Percentiles rank a stretch among this genome's conserved stretches.
Evolutionary conservation across 1,140 invertebrate species (phyloP).

Genomic region (Drosophila takahashii): DNA sequence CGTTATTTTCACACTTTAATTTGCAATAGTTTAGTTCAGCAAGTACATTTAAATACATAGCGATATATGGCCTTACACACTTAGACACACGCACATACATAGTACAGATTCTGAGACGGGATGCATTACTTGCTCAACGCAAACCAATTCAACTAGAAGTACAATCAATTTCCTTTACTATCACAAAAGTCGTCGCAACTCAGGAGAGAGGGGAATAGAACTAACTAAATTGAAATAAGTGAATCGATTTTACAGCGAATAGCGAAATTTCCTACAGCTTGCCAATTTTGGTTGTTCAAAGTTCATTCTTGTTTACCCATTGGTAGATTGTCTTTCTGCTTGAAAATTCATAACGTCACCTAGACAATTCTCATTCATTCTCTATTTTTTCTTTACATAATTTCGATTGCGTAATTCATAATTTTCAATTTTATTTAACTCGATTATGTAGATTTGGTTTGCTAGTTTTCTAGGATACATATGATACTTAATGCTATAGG

Average conservation of each 20-base stretch:
- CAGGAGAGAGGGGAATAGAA: constrained; percentile 41
- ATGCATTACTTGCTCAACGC: constrained; percentile 42
- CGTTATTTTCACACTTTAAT: constrained; percentile 64
- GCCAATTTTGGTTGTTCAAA: constrained; percentile 35
- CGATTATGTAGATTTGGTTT: constrained; percentile 49
- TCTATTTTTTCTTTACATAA: constrained; percentile 5
- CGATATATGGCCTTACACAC: constrained; percentile 52
- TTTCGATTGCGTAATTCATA: constrained; percentile 46
- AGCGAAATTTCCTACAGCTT: constrained; percentile 33
- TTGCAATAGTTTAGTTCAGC: constrained; percentile 69
- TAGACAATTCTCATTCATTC: constrained; percentile 33
- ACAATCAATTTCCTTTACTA: constrained; percentile 68
- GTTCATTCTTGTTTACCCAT: constrained; percentile 34
- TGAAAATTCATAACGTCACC: constrained; percentile 56
- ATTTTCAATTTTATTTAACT: constrained; percentile 37
- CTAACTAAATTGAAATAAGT: constrained; percentile 46
- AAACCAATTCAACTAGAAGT: constrained; percentile 68
- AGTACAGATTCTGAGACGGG: constrained; percentile 25
- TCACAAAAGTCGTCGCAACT: constrained; percentile 76
- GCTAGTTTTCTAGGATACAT: constrained; percentile 37
- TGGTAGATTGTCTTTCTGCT: constrained; percentile 72
- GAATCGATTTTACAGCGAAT: constrained; percentile 37
- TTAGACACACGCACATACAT: constrained; percentile 25
- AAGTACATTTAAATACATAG: constrained; percentile 72
- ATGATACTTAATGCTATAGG: constrained; percentile 36